phyloP scores from a whole-genome alignment of 1,140 invertebrate species.

The Ericerus pela region DNA sequence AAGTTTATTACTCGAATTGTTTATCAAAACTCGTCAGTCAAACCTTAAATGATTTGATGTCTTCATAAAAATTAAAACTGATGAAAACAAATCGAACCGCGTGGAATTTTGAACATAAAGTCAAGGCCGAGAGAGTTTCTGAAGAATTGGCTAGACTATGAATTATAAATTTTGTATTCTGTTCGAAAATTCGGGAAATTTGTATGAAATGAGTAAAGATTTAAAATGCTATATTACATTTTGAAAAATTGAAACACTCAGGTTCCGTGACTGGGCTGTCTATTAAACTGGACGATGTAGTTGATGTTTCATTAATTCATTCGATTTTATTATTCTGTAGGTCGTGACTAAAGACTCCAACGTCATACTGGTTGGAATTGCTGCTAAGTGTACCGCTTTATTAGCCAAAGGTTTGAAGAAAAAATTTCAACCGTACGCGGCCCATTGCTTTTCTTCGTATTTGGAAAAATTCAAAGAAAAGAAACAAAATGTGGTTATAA shows the following conservation, averaged over 20 bases:
- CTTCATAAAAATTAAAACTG: no score
- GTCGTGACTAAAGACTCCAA: constrained; percentile 88
- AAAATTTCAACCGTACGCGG: constrained; percentile 70
- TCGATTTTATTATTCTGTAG: constrained; percentile 29
- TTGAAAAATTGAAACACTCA: no score
- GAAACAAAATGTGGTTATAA: constrained; percentile 74
- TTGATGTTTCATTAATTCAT: neutral
- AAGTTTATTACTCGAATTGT: constrained; percentile 22
- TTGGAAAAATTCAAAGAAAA: constrained; percentile 98
- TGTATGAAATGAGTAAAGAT: neutral
- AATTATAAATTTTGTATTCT: no score
- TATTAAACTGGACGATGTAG: no score
- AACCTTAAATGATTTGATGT: neutral
- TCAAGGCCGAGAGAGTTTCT: no score
- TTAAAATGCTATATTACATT: neutral
- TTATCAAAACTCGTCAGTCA: neutral
- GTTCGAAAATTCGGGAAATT: no score
- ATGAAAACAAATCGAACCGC: no score
- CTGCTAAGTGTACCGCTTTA: constrained; percentile 66
- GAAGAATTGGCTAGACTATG: no score
- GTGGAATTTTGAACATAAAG: no score
- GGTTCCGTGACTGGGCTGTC: no score
- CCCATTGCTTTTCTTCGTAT: constrained; percentile 58
- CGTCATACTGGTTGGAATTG: constrained; percentile 78
- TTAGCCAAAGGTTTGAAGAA: constrained; percentile 77